Conservation (phyloP, 1,140 invertebrate genomes). For the Drosophila grimshawi region DNA sequence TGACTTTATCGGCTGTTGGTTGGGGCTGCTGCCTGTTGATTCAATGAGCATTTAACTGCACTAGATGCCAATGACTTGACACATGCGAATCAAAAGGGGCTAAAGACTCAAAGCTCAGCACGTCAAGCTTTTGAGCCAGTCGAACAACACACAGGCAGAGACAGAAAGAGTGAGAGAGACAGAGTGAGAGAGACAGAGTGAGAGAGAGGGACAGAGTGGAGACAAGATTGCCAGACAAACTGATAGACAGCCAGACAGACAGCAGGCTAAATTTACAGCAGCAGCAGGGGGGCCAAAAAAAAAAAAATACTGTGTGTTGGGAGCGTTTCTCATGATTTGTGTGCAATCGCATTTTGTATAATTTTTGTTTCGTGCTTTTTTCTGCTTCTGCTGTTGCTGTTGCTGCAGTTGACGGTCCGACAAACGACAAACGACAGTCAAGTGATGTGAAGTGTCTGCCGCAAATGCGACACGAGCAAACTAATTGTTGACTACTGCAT, state of each 20-base stretch:
- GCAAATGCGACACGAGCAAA: constrained; percentile 57
- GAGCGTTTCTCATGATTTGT: constrained; percentile 58
- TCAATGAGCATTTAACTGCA: constrained; percentile 78
- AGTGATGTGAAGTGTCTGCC: constrained; percentile 56
- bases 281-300: constrained; percentile 33
- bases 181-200: constrained; percentile 18
- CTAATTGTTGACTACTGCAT: constrained; percentile 54
- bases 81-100: constrained; percentile 76
- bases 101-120: constrained; percentile 43
- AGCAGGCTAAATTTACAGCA: constrained; percentile 42
- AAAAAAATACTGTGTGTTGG: constrained; percentile 23
- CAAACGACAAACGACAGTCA: constrained; percentile 44
- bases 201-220: constrained; percentile 5
- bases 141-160: constrained; percentile 12
- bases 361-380: constrained; percentile 29
- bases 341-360: constrained; percentile 50
- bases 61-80: constrained; percentile 83
- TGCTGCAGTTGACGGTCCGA: constrained; percentile 37
- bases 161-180: constrained; percentile 13
- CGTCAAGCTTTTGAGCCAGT: constrained; percentile 43
- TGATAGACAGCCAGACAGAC: constrained; percentile 21
- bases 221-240: constrained; percentile 34
- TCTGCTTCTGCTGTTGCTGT: constrained; percentile 14
- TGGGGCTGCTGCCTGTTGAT: constrained; percentile 59
- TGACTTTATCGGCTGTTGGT: constrained; percentile 23